Conservation (phyloP, 2,797 vertebrate genomes). For the Neosilurus hyrtlii region DNA sequence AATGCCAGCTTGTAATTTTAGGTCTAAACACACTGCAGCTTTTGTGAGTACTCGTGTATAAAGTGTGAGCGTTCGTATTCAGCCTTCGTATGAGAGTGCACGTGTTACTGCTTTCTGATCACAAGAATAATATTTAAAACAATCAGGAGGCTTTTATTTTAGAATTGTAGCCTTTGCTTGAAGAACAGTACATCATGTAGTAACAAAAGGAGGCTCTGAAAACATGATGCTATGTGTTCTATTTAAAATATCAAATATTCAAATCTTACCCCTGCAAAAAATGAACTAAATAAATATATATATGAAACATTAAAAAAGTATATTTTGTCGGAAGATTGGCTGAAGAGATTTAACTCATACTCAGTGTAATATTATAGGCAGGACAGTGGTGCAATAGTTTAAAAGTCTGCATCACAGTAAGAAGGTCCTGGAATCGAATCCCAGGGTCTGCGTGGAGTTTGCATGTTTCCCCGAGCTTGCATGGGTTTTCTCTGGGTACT, state of each 20-base stretch:
- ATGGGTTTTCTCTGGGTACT: too few relatives aligned
- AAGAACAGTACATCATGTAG: constrained; percentile 38
- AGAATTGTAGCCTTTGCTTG: constrained; percentile 50
- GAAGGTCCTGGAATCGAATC: too few relatives aligned
- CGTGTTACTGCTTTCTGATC: neutral
- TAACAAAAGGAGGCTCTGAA: constrained; percentile 20
- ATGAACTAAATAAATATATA: too few relatives aligned
- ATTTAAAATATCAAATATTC: constrained; percentile 4
- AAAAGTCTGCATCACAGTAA: too few relatives aligned
- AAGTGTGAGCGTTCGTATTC: neutral
- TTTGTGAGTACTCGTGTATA: neutral
- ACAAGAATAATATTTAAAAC: constrained; percentile 35
- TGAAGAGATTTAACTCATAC: neutral
- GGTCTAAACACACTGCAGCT: constrained; percentile 18
- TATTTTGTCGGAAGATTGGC: neutral
- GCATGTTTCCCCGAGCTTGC: too few relatives aligned
- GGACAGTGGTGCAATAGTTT: too few relatives aligned
- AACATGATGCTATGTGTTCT: constrained; percentile 7
- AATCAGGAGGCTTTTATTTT: constrained; percentile 52
- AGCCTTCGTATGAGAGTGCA: constrained; percentile 3
- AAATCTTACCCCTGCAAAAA: neutral
- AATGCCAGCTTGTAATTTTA: constrained; percentile 11
- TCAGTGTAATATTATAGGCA: too few relatives aligned
- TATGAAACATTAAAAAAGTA: neutral
- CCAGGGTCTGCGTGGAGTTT: too few relatives aligned